Base-by-base conservation (phyloP, 2,888 invertebrate species). In the Auanema sp. region DNA sequence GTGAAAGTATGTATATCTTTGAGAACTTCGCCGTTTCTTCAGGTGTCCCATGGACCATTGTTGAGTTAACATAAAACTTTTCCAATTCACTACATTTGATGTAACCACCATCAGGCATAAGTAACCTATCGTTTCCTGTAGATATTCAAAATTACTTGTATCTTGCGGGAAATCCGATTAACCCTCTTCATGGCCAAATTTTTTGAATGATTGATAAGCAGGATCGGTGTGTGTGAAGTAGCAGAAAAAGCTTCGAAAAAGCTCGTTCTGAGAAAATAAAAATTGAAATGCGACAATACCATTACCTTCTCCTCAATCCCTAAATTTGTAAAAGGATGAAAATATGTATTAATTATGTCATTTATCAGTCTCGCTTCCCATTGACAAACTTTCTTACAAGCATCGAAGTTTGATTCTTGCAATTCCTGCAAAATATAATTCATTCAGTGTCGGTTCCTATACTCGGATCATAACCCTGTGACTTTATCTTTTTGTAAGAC, bases 41-140 rank as follows among this genome's bases (percentile, higher is more conserved):
- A 0, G 80, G 71, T 12, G 69, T 65, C 1, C 70, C 76, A 51
- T 74, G 71, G 23, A 80, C 75, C 18, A 72, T 68, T 44, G 72
- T 65, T 2, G 75, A 69, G 47, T 79, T 77, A 21, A 66, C 70
- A 55, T 80, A 80, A 57, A 79, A 80, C 47, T 68, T 79, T 54
- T 70, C 69, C 23, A 80, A 69, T 43, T 79, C 78, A 33, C 62
- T 67, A 47, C 77, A 54, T 57, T 74, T 73, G 33, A 80, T 72
- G 54, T 75, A 79, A 41, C 80, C 80, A 11, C 78, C 78, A 59
- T 77, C 78, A 1, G 80, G 79, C 80, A 80, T 80, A 16, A 80
- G 59, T 4, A 80, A 63, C 14, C 75, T 69, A 44, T 78, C 77
- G 57, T 80, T 79, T 25, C 66, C 75, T 71, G 52, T n/a, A 66